These are phyloP conservation scores for Pelobates cultripes DNA, from an alignment of 2,797 vertebrate species.

Conservation along the genomic window DNA sequence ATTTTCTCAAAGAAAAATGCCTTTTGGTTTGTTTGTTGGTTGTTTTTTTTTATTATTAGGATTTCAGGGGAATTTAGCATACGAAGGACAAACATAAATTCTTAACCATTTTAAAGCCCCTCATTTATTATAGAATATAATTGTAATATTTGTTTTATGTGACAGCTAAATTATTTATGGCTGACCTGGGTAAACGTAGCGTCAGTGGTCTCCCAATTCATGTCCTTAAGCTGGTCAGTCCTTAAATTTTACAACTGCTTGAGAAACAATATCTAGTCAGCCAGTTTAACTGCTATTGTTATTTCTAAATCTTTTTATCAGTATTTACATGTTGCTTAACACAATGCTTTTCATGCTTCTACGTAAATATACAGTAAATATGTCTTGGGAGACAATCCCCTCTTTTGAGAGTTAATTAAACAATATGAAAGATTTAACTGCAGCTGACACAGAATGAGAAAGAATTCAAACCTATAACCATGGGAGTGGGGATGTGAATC, in stretches of 20 bases:
- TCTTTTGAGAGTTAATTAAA: conserved; percentile 53
- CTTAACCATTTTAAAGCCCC: not conserved
- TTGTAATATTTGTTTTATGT: not conserved
- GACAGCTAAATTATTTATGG: not conserved
- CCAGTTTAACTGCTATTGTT: conserved; percentile 9
- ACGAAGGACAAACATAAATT: not conserved
- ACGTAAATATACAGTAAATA: conserved; percentile 49
- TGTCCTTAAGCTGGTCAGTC: not conserved
- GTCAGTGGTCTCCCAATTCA: not conserved
- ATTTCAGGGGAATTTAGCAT: too few species aligned
- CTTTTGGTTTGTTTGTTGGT: too few species aligned
- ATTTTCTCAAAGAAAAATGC: too few species aligned
- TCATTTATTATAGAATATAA: not conserved
- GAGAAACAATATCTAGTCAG: not conserved
- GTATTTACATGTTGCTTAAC: conserved; percentile 42
- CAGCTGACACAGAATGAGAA: conserved; percentile 36
- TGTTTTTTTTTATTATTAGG: too few species aligned
- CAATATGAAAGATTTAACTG: conserved; percentile 44
- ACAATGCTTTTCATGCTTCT: conserved; percentile 36
- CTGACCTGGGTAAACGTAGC: not conserved
- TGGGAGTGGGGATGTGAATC: conserved; percentile 36
- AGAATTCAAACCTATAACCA: conserved; percentile 34
- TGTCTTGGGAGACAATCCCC: conserved; percentile 36
- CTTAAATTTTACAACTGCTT: not conserved
- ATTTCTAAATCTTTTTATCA: not conserved